Evolutionary conservation across 2,888 invertebrate species (phyloP), one percentile per base, ranked within the genome.

Genomic region (Xanthia togata): DNA sequence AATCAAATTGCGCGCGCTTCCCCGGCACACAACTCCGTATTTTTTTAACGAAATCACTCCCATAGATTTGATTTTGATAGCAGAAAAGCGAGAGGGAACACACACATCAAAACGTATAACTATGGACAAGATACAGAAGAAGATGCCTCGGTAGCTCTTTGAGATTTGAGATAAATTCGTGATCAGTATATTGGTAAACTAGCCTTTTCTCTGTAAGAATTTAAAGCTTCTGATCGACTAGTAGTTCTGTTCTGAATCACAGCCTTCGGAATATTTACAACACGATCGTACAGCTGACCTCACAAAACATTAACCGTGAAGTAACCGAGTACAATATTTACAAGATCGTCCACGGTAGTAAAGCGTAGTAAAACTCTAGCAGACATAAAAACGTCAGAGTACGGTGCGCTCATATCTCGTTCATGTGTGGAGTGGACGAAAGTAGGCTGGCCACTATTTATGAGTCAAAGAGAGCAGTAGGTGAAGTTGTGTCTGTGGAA

Each of bases 401-500:
- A 62, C 62, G 81, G 81, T 70, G n/a, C 3, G 71, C 69, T 82
- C 60, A 85, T 85, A 82, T 85, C 69, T 85, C 60, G 60, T 65
- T 82, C 71, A 71, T 57, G 60, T 65, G 38, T 62, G 38, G 26
- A 85, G 77, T 76, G 85, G 60, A 65, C 50, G 63, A 69, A 65
- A 65, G 69, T 85, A 59, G 82, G 82, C 64, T 72, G 77, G 82
- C n/a, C 57, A 76, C 26, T 65, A 71, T 82, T 82, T 82, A 85
- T 69, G 85, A 65, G 60, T 5, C 76, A n/a, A n/a, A n/a, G 17
- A 67, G 64, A 47, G 75, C 55, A 44, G 59, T 74, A 84, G 60
- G 84, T 62, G 67, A 80, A 44, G 65, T 67, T 70, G 55, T 71
- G 26, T 23, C 63, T 64, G 17, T 47, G 38, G 55, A 14, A 57